phyloP scores from a whole-genome alignment of 2,113 vertebrate genomes.

The Xiphias gladius region DNA sequence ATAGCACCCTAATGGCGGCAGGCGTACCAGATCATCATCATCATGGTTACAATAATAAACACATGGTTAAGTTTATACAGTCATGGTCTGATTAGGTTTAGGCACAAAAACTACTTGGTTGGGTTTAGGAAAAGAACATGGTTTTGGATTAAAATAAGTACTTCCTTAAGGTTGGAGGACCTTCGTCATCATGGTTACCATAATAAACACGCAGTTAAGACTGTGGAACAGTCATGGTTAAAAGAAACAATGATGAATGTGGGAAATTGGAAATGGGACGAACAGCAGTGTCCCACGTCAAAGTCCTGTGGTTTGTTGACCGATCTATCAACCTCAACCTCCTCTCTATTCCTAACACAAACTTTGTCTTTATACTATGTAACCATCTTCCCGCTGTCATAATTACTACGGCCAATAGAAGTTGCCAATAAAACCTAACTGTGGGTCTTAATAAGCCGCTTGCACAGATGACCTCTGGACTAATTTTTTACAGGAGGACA shows the following conservation, averaged over 20 bases:
- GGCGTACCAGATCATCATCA: too few species aligned
- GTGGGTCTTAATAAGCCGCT: not conserved
- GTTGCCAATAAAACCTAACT: not conserved
- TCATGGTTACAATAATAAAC: too few species aligned
- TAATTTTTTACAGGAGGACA: not conserved
- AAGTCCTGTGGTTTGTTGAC: not conserved
- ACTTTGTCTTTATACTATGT: not conserved
- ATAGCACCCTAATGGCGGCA: not conserved
- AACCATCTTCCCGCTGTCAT: not conserved
- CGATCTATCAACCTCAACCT: not conserved
- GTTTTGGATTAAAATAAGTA: too few species aligned
- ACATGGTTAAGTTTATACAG: too few species aligned
- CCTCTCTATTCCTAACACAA: not conserved
- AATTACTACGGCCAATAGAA: not conserved
- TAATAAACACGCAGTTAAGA: not conserved
- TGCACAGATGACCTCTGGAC: not conserved
- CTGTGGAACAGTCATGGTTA: not conserved
- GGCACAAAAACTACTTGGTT: too few species aligned
- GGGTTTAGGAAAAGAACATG: too few species aligned
- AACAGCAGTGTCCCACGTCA: not conserved
- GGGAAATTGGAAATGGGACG: not conserved
- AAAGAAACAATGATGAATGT: too few species aligned
- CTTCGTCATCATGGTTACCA: not conserved
- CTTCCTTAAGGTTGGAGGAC: too few species aligned
- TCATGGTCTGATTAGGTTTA: too few species aligned